phyloP scores from a whole-genome alignment of 2,888 invertebrate species.

The Calliphora vomitoria region DNA sequence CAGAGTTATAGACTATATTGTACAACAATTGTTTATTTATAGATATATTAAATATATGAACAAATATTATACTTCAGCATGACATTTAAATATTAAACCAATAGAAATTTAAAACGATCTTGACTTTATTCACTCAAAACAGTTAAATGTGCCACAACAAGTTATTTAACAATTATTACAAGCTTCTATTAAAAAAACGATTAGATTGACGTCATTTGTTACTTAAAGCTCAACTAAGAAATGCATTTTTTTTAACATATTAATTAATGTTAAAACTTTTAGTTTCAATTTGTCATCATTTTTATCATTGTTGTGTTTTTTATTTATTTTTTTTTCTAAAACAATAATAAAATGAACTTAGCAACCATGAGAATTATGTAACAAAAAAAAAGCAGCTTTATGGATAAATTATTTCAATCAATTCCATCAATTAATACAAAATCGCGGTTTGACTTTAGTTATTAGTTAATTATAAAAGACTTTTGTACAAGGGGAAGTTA shows the following conservation, averaged over 20 bases:
- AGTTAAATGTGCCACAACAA: not conserved
- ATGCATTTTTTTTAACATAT: not conserved
- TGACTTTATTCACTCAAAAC: not conserved
- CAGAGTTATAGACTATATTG: too few species aligned
- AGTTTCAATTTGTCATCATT: not conserved
- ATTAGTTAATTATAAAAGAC: conserved; percentile 11
- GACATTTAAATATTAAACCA: too few species aligned
- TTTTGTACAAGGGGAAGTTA: not conserved
- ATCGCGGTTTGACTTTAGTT: conserved; percentile 1
- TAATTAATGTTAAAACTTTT: conserved; percentile 10
- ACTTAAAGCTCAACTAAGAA: not conserved
- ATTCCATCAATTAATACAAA: conserved; percentile 51
- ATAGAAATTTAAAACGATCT: too few species aligned
- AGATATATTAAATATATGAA: too few species aligned
- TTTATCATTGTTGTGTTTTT: not conserved
- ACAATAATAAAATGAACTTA: not conserved
- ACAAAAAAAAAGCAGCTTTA: not conserved
- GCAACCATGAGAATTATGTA: not conserved
- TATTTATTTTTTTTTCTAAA: not conserved
- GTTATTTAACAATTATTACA: not conserved
- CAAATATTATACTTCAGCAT: too few species aligned
- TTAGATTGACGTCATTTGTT: conserved; percentile 21
- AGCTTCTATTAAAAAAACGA: not conserved
- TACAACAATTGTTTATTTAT: too few species aligned
- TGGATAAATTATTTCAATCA: conserved; percentile 10